Evolutionary conservation across 1,140 invertebrate genomes (phyloP).

Genomic region (Lethrus apterus): DNA sequence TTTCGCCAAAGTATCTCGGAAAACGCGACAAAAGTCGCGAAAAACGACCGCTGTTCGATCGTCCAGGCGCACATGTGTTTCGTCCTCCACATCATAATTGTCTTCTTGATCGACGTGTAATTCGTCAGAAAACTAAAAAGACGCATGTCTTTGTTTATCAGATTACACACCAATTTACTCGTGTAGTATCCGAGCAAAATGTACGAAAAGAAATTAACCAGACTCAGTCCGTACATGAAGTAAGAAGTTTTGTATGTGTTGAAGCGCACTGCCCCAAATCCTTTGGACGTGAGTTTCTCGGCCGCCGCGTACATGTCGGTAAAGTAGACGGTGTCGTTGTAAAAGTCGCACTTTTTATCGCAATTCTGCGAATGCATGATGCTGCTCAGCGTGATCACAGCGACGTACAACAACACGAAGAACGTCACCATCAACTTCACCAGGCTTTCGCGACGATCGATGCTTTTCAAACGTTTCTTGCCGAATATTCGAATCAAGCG

Average conservation of each 20-base stretch:
- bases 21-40: background rate
- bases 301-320: conserved; percentile 1
- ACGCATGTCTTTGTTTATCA: background rate
- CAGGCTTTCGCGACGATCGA: background rate
- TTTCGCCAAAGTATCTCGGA: background rate
- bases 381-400: background rate
- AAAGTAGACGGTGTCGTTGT: background rate
- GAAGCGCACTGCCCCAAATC: background rate
- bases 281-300: background rate
- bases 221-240: background rate
- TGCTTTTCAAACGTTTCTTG: background rate
- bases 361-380: conserved; percentile 1
- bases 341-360: background rate
- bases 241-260: background rate
- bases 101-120: background rate
- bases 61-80: background rate
- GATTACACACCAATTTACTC: background rate
- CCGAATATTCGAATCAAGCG: background rate
- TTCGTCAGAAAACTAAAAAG: background rate
- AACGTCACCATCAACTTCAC: conserved; percentile 1
- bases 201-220: conserved; percentile 1
- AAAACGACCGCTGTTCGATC: background rate
- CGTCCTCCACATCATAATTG: background rate
- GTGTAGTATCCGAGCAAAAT: conserved; percentile 1
- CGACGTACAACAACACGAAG: background rate